Percentiles rank a stretch among this genome's conserved stretches.
Evolutionary conservation across 1,140 invertebrate genomes (phyloP).

Genomic region (Hycleus cichorii): DNA sequence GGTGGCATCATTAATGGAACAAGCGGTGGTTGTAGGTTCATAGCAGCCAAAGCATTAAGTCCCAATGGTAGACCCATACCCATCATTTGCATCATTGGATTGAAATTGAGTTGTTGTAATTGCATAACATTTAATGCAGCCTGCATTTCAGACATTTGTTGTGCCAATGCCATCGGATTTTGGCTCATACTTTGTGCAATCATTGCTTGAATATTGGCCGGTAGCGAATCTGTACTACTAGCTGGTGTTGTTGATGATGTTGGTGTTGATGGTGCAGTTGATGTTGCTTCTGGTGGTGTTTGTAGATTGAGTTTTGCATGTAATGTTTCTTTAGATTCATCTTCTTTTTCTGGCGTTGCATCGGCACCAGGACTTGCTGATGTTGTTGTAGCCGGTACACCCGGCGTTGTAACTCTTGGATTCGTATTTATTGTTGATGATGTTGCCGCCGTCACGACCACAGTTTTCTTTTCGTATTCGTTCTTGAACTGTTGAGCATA

Average conservation of each 20-base stretch:
- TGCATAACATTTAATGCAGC: conserved; percentile 83
- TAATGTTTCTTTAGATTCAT: conserved; percentile 45
- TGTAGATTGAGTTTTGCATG: conserved; percentile 41
- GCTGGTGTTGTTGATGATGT: conserved; percentile 54
- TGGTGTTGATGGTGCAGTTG: conserved; percentile 54
- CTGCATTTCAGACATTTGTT: conserved; percentile 79
- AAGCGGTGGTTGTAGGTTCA: conserved; percentile 79
- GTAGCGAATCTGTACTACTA: conserved; percentile 54
- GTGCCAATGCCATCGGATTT: conserved; percentile 57
- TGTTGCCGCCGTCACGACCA: conserved; percentile 57
- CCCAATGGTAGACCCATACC: conserved; percentile 78
- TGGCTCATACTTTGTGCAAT: conserved; percentile 43
- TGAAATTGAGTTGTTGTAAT: conserved; percentile 72
- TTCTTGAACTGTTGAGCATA: conserved; percentile 85
- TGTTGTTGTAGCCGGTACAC: conserved; percentile 14
- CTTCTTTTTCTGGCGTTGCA: conserved; percentile 47
- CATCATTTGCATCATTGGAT: conserved; percentile 78
- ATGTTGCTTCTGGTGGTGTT: conserved; percentile 48
- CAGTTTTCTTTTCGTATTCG: conserved; percentile 75
- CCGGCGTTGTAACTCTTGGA: conserved; percentile 51
- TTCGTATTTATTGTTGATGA: conserved; percentile 49
- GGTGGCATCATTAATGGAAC: conserved; percentile 87
- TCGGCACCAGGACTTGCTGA: conserved; percentile 31
- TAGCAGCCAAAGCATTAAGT: conserved; percentile 73
- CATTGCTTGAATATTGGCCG: conserved; percentile 43